phyloP scores from a whole-genome alignment of 2,797 vertebrate species.

The Parauchenoglanis ngamensis region DNA sequence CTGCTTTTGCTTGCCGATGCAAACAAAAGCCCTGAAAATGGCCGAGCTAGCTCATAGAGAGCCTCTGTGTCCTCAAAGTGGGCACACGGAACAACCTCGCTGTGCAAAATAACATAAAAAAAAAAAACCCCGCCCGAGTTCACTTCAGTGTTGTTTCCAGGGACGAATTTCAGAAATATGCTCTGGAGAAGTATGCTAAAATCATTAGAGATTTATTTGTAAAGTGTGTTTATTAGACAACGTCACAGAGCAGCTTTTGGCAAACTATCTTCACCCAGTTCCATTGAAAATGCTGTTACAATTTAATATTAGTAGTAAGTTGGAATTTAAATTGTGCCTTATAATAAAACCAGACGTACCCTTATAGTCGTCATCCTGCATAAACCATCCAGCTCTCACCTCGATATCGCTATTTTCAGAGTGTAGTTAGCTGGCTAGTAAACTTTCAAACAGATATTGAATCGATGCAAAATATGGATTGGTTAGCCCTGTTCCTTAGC shows the following conservation, averaged over 20 bases:
- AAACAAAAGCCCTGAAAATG: slow-evolving; percentile 28
- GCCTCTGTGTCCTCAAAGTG: slow-evolving; percentile 4
- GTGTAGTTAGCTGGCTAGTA: background rate
- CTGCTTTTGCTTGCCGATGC: slow-evolving; percentile 4
- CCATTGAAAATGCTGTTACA: background rate
- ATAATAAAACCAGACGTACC: background rate
- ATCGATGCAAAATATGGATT: background rate
- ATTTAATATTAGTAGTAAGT: background rate
- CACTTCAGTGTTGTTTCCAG: background rate
- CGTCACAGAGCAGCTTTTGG: background rate
- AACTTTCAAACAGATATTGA: background rate
- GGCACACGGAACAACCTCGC: background rate
- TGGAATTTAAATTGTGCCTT: background rate
- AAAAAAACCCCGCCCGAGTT: background rate
- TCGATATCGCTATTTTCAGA: background rate
- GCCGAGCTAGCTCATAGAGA: slow-evolving; percentile 15
- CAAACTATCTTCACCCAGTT: background rate
- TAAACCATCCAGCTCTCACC: background rate
- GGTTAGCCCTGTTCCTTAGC: background rate
- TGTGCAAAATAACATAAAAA: slow-evolving; percentile 7
- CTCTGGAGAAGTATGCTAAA: background rate
- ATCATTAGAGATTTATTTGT: background rate
- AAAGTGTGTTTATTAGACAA: background rate
- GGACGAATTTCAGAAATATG: background rate
- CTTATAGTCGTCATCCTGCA: background rate